Evolutionary conservation across 2,797 vertebrate species (phyloP).

Genomic region (Passerculus sandwichensis): DNA sequence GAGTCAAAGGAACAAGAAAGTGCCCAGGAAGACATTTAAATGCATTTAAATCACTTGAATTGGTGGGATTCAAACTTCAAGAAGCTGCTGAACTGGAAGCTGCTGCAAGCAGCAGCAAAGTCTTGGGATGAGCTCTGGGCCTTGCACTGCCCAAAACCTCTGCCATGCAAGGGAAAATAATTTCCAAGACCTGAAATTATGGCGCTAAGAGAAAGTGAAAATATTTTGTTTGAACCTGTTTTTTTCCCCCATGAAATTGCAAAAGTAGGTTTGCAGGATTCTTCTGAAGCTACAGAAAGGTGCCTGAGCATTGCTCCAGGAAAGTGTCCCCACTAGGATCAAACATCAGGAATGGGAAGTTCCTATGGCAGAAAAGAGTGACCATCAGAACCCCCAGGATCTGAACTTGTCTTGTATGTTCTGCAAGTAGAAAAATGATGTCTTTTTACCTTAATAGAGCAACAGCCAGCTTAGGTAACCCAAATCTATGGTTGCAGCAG

Average conservation of each 20-base stretch:
- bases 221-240: background rate
- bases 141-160: background rate
- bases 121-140: background rate
- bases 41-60: background rate
- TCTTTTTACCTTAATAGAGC: background rate
- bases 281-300: background rate
- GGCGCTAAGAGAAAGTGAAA: background rate
- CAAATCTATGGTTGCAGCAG: background rate
- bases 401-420: background rate
- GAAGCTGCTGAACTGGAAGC: background rate
- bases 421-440: background rate
- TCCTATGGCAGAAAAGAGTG: background rate
- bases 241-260: background rate
- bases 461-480: background rate
- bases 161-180: background rate
- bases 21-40: background rate
- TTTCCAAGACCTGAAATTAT: background rate
- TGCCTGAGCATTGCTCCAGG: background rate
- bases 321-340: background rate
- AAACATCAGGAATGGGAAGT: background rate
- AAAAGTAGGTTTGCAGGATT: background rate
- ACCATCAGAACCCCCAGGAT: background rate
- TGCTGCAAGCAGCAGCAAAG: background rate
- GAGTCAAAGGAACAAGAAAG: background rate
- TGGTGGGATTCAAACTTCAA: background rate